Evolutionary conservation across 64 coral and sea anemone species (phyloP).

Genomic region (Platygyra sinensis): DNA sequence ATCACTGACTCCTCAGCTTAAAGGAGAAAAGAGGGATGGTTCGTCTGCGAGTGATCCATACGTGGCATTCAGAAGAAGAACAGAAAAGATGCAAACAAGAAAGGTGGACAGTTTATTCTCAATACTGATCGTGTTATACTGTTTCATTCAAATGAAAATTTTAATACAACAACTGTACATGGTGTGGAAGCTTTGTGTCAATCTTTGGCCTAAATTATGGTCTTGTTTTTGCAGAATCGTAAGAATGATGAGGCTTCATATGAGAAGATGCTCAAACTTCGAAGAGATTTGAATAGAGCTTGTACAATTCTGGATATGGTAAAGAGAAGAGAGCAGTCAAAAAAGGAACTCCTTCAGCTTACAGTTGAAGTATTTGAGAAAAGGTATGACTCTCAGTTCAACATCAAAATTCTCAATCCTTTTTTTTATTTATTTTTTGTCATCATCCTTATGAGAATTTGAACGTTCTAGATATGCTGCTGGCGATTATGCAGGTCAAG

Average conservation of each 20-base stretch:
- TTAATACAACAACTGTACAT: too few relatives aligned
- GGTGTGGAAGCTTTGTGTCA: not conserved
- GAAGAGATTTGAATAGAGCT: conserved; percentile 94
- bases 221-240: conserved; percentile 74
- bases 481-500: conserved; percentile 92
- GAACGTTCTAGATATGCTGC: conserved; percentile 71
- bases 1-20: conserved; percentile 86
- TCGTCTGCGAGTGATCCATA: conserved; percentile 95
- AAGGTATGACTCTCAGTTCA: conserved; percentile 45
- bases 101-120: conserved; percentile 58
- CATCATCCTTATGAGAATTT: conserved; percentile 7
- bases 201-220: not conserved
- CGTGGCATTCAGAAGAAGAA: conserved; percentile 98
- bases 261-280: conserved; percentile 96
- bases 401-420: not conserved
- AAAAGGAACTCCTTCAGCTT: conserved; percentile 87
- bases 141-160: too few relatives aligned
- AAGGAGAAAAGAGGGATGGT: conserved; percentile 92
- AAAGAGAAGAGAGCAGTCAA: conserved; percentile 94
- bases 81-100: conserved; percentile 99
- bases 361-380: conserved; percentile 96
- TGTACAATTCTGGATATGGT: conserved; percentile 99
- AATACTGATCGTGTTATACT: too few relatives aligned
- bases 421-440: not conserved
- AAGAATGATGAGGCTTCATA: conserved; percentile 99